These are phyloP conservation scores for Drosophila baimaii DNA, from an alignment of 1,140 invertebrate genomes.

Conservation along the genomic window DNA sequence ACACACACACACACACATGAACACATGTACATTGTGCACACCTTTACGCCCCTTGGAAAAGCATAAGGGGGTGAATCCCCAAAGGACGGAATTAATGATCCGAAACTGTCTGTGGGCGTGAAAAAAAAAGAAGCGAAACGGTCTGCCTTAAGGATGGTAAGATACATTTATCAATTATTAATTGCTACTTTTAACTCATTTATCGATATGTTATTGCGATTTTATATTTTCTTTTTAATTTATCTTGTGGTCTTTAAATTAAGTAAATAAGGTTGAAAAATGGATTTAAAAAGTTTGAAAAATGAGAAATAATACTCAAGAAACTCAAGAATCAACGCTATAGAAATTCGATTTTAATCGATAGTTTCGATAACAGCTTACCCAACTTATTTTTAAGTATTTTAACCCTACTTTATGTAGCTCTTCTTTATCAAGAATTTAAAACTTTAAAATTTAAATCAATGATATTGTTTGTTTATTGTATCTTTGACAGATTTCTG, in stretches of 20 bases:
- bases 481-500: background rate
- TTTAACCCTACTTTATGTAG: no score
- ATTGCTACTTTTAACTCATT: background rate
- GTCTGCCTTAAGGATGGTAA: background rate
- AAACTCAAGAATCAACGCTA: no score
- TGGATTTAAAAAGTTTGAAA: no score
- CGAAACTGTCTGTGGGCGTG: conserved; percentile 26
- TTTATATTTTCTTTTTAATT: background rate
- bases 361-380: no score
- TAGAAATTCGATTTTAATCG: no score
- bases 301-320: no score
- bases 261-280: no score
- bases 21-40: background rate
- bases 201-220: background rate
- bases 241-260: background rate
- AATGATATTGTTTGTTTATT: no score
- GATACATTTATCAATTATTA: background rate
- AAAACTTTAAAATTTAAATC: no score
- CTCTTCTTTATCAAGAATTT: no score
- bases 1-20: conserved; percentile 11
- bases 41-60: background rate
- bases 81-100: conserved; percentile 61
- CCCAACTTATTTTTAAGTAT: no score
- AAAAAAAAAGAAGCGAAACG: background rate
- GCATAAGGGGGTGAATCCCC: background rate